These are phyloP conservation scores for Sipunculus nudus DNA, from an alignment of 2,888 invertebrate species.

Conservation along the genomic window DNA sequence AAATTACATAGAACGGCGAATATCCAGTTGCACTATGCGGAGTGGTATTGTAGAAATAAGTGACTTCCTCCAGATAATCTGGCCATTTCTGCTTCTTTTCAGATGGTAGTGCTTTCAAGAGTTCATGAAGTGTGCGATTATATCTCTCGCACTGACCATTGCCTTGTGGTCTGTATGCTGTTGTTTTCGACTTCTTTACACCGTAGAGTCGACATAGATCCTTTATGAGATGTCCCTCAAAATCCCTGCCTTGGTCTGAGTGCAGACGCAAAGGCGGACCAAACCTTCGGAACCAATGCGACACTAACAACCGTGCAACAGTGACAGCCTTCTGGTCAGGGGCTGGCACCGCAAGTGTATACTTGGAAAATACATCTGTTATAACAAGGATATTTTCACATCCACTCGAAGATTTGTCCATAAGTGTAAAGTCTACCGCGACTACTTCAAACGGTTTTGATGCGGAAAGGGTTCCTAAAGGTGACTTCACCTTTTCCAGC, in stretches of 20 bases:
- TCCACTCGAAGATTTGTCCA: no score
- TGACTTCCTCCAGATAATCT: no score
- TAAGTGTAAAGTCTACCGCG: no score
- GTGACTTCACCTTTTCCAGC: no score
- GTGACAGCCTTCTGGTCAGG: constrained; percentile 19
- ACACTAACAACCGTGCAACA: constrained; percentile 18
- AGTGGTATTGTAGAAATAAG: no score
- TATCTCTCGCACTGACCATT: constrained; percentile 20
- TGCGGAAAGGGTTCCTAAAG: no score
- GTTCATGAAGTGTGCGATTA: constrained; percentile 34
- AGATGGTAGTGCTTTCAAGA: constrained; percentile 23
- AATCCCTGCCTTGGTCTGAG: constrained; percentile 21
- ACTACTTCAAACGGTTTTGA: no score
- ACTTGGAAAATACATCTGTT: no score
- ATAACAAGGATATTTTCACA: no score
- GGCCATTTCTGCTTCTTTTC: constrained; percentile 35
- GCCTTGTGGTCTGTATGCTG: constrained; percentile 21
- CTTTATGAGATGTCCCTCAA: constrained; percentile 6
- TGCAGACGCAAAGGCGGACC: constrained; percentile 22
- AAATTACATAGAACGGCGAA: no score
- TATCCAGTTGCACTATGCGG: no score
- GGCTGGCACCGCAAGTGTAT: constrained; percentile 22
- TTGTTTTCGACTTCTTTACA: constrained; percentile 24
- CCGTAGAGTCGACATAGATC: constrained; percentile 31
- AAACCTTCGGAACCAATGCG: constrained; percentile 19